Percentiles rank a stretch among this genome's conserved stretches.
These are phyloP conservation scores for Pristionchus japonicus DNA, from an alignment of 2,888 invertebrate species.

Conservation along the genomic window DNA sequence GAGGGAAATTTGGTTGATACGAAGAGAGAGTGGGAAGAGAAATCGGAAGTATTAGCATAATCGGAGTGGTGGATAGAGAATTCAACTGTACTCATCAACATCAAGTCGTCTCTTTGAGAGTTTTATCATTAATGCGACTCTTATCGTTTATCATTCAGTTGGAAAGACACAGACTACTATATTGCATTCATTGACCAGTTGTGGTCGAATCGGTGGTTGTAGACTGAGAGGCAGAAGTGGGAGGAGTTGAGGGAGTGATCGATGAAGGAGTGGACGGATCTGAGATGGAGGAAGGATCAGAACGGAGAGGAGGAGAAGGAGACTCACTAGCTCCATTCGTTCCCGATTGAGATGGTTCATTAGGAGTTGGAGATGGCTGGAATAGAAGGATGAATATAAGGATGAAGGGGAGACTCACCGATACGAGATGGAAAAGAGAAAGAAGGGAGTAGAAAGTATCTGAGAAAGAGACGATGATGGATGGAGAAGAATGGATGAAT, in stretches of 20 bases:
- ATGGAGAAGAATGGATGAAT: background rate
- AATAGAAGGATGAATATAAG: too few species aligned
- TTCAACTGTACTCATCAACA: background rate
- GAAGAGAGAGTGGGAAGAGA: background rate
- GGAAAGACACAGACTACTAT: background rate
- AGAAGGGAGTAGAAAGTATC: too few species aligned
- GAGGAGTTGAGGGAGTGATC: too few species aligned
- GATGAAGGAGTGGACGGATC: background rate
- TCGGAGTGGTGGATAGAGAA: background rate
- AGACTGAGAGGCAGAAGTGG: background rate
- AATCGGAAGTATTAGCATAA: slow-evolving; percentile 29
- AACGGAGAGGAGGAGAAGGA: too few species aligned
- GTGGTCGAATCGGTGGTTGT: background rate
- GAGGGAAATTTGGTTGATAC: background rate
- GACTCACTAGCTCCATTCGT: too few species aligned
- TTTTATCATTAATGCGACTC: background rate
- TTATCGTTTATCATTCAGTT: background rate
- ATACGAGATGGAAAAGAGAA: too few species aligned
- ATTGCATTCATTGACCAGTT: background rate
- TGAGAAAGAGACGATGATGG: too few species aligned
- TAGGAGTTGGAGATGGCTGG: too few species aligned
- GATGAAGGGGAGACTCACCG: too few species aligned
- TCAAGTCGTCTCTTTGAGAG: background rate
- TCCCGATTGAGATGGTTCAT: too few species aligned
- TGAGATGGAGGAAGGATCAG: background rate